phyloP scores from a whole-genome alignment of 2,113 vertebrate genomes.

The Sphyrna mokarran region DNA sequence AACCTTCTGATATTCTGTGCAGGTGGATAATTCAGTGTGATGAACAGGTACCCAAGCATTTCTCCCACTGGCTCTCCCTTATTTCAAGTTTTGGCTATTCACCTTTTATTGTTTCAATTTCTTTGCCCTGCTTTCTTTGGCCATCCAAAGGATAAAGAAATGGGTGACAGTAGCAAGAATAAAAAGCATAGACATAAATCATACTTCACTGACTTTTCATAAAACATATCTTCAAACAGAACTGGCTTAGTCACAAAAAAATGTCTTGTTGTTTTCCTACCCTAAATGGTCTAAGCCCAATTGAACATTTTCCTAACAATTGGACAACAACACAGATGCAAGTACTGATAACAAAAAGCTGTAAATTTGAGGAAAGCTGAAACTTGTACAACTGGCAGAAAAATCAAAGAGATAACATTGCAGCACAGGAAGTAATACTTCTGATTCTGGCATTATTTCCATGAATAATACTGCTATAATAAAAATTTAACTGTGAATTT shows the following conservation, averaged over 20 bases:
- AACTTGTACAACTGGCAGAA: neutral
- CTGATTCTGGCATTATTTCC: neutral
- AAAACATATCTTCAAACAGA: neutral
- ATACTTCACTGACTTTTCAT: neutral
- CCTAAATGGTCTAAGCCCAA: neutral
- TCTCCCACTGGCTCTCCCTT: neutral
- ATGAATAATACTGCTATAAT: neutral
- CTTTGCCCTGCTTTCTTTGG: neutral
- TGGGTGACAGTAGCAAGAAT: neutral
- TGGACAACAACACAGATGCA: neutral
- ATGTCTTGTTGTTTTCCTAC: neutral
- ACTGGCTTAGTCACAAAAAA: neutral
- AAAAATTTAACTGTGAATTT: neutral
- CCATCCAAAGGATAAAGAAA: neutral
- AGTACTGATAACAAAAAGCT: neutral
- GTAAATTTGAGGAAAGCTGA: conserved; percentile 9
- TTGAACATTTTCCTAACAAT: neutral
- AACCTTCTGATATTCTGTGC: neutral
- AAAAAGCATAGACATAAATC: neutral
- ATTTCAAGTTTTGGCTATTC: neutral
- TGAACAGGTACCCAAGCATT: neutral
- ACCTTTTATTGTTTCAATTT: neutral
- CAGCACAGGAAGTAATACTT: conserved; percentile 9
- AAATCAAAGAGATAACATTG: neutral
- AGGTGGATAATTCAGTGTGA: neutral